Base-by-base conservation (phyloP, 2,888 invertebrate species). In the Sclerodermus sp. region DNA sequence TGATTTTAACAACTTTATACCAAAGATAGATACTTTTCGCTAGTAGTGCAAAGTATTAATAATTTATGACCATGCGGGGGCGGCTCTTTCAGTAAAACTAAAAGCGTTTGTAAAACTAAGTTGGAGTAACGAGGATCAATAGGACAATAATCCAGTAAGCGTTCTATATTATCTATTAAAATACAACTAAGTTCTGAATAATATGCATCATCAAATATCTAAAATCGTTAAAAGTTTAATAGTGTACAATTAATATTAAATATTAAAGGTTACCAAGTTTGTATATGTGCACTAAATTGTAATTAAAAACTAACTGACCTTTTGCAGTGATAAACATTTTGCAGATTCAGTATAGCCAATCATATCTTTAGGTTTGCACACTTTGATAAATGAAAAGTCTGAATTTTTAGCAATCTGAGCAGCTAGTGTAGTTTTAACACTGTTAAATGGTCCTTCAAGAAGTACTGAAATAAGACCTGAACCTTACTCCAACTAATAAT, bases 61-160 rank as follows among this genome's bases (percentile, higher is more conserved):
- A 99, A 82, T 76, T 96, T 96, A 55, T 93, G 85, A 12, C 96
- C 96, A 66, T 88, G 87, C 0, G 98, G 98, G 41, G 98, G 98
- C 68, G 93, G 89, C 74, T 96, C 96, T 81, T 96, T 97, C 56
- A 99, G 80, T 62, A 99, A 80, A 15, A 98, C 96, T 50, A 96
- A 82, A 32, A 99, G 81, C 0, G 98, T 96, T 80, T 99, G 98
- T 52, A 99, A 82, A 1, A 98, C 97, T 53, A 97, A 81, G 80
- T 99, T 99, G 44, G 98, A 98, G 80, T 97, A 99, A 6, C 99
- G 84, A 5, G 98, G 98, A 2, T 99, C 99, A 70, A 99, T 96
- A 0, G 98, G 88, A 17, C 96, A 96, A 79, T 99, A 99, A 82
- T 99, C 99, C 64, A 99, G 80, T 40, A 99, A 83, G 62, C 97